Conservation (phyloP, 2,797 vertebrate species). For the Liasis olivaceus region DNA sequence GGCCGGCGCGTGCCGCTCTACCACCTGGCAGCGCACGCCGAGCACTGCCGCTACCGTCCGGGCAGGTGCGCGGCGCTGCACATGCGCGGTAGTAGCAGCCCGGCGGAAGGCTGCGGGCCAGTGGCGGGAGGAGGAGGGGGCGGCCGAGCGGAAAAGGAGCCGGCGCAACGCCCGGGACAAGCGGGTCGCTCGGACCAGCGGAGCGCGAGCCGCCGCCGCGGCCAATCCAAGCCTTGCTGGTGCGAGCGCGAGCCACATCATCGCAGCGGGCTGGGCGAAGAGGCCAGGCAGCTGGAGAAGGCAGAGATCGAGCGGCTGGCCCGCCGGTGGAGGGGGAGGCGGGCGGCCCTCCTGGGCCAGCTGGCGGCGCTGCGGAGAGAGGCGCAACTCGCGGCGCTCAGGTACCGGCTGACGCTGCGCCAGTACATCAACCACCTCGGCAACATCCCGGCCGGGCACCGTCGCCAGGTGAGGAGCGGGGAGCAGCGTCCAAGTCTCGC, state of each 20-base stretch:
- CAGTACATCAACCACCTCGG: conserved; percentile 73
- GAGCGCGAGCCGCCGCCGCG: no score
- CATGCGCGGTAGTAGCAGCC: conserved; percentile 11
- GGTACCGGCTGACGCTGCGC: conserved; percentile 74
- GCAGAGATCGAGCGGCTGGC: conserved; percentile 60
- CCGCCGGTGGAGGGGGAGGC: conserved; percentile 70
- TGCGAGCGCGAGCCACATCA: not conserved
- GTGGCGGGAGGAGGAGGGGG: conserved; percentile 31
- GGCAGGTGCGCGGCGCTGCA: conserved; percentile 48
- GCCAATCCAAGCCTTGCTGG: not conserved
- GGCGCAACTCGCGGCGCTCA: conserved; percentile 71
- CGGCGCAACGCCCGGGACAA: not conserved
- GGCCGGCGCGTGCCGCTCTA: conserved; percentile 39
- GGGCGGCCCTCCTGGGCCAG: conserved; percentile 71
- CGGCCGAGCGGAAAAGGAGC: not conserved
- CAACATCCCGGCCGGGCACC: conserved; percentile 64
- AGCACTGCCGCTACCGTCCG: conserved; percentile 62
- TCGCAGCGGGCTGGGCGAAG: no score
- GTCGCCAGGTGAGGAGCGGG: conserved; percentile 71
- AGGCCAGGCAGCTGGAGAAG: conserved; percentile 21
- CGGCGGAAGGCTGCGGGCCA: conserved; percentile 64
- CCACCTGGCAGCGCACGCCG: conserved; percentile 48
- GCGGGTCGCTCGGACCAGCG: not conserved
- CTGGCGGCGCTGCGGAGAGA: conserved; percentile 74
- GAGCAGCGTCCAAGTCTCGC: no score